Percentiles rank a stretch among this genome's conserved stretches.
Conservation (phyloP, 2,888 invertebrate genomes). For the Mythimna lalbum region DNA sequence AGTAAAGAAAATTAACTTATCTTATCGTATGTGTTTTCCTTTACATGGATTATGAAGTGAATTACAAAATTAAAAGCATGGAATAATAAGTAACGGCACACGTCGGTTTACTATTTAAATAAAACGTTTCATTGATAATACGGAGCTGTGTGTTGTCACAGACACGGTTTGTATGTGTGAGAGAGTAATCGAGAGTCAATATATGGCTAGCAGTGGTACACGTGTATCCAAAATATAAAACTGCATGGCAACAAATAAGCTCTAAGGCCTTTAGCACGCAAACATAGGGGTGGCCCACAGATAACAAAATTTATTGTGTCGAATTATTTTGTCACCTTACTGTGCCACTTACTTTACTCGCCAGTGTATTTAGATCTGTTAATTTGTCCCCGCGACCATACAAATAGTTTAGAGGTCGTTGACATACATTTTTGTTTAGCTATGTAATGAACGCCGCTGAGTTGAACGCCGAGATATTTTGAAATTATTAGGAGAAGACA, state of each 20-base stretch:
- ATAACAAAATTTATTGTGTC: conserved; percentile 9
- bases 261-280: background rate
- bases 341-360: conserved; percentile 16
- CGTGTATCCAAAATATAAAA: conserved; percentile 18
- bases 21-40: conserved; percentile 15
- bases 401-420: conserved; percentile 57
- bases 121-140: conserved; percentile 38
- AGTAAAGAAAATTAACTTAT: conserved; percentile 29
- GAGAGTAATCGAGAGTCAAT: conserved; percentile 14
- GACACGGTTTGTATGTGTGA: background rate
- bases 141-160: conserved; percentile 13
- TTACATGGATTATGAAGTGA: background rate
- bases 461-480: conserved; percentile 7
- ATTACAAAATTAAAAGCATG: conserved; percentile 12
- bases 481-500: conserved; percentile 1
- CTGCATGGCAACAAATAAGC: conserved; percentile 17
- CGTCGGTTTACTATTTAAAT: conserved; percentile 18
- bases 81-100: background rate
- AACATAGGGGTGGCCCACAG: background rate
- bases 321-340: conserved; percentile 30
- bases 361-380: conserved; percentile 38
- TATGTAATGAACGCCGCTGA: background rate
- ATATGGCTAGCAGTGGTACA: conserved; percentile 2
- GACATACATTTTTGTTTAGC: conserved; percentile 43
- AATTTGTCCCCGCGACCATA: conserved; percentile 21